These are phyloP conservation scores for Thyatira batis DNA, from an alignment of 2,888 invertebrate genomes.

Conservation along the genomic window DNA sequence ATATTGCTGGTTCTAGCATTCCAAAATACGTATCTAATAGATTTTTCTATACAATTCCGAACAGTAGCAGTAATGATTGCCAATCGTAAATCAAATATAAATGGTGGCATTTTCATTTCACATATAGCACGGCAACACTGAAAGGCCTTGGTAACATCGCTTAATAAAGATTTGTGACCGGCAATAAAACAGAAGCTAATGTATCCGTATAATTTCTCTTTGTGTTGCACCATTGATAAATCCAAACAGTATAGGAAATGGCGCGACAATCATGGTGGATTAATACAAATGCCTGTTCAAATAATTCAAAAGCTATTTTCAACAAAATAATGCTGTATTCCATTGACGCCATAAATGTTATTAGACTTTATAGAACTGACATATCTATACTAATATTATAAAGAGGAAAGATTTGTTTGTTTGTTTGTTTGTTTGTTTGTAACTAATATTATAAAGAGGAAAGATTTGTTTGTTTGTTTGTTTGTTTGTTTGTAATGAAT, in stretches of 20 bases:
- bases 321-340: conserved; percentile 1
- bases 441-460: too few relatives aligned
- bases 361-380: too few relatives aligned
- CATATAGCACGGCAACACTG: conserved; percentile 41
- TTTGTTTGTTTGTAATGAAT: too few relatives aligned
- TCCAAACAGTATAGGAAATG: conserved; percentile 27
- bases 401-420: too few relatives aligned
- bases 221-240: conserved; percentile 36
- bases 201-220: conserved; percentile 21
- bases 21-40: too few relatives aligned
- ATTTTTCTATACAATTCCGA: too few relatives aligned
- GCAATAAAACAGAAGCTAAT: conserved; percentile 59
- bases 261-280: conserved; percentile 26
- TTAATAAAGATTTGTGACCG: conserved; percentile 68
- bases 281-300: conserved; percentile 24
- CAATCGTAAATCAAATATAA: conserved; percentile 61
- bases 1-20: too few relatives aligned
- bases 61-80: conserved; percentile 54
- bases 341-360: too few relatives aligned
- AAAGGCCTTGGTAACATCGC: conserved; percentile 49
- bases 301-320: conserved; percentile 21
- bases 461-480: too few relatives aligned
- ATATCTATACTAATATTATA: too few relatives aligned
- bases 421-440: too few relatives aligned
- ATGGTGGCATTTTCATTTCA: conserved; percentile 58